Percentiles rank a stretch among this genome's conserved stretches.
These are phyloP conservation scores for Mionectes olivaceus DNA, from an alignment of 2,797 vertebrate species.

Conservation along the genomic window DNA sequence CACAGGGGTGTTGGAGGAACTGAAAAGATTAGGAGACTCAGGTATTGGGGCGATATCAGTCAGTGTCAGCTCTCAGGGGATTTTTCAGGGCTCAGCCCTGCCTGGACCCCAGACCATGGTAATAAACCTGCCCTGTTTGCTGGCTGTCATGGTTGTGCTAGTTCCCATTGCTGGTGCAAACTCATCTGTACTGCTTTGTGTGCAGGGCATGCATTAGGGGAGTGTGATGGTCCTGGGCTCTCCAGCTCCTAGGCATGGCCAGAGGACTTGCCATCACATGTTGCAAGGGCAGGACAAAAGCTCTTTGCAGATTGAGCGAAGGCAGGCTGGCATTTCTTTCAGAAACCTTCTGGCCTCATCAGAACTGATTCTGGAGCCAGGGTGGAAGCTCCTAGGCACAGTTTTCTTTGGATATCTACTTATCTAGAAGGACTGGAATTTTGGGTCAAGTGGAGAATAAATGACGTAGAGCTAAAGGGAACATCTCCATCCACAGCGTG, in stretches of 20 bases:
- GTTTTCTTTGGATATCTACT: neutral
- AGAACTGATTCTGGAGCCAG: neutral
- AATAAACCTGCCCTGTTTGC: neutral
- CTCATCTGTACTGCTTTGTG: neutral
- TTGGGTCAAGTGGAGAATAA: neutral
- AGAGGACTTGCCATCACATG: neutral
- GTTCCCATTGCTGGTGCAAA: neutral
- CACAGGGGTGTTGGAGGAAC: neutral
- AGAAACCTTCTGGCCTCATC: neutral
- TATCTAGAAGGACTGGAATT: neutral
- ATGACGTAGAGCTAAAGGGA: neutral
- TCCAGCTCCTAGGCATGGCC: neutral
- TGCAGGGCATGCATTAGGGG: neutral
- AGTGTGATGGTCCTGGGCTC: neutral
- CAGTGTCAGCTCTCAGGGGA: neutral
- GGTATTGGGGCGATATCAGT: neutral
- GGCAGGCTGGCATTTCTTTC: neutral
- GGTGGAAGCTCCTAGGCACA: neutral
- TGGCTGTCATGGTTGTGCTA: neutral
- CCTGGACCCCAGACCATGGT: neutral
- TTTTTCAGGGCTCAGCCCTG: neutral
- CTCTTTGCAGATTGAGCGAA: neutral
- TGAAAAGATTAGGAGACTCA: neutral
- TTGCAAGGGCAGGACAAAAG: neutral
- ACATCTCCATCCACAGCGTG: neutral